Evolutionary conservation across 2,888 invertebrate species (phyloP).

Genomic region (Antheraea yamamai): DNA sequence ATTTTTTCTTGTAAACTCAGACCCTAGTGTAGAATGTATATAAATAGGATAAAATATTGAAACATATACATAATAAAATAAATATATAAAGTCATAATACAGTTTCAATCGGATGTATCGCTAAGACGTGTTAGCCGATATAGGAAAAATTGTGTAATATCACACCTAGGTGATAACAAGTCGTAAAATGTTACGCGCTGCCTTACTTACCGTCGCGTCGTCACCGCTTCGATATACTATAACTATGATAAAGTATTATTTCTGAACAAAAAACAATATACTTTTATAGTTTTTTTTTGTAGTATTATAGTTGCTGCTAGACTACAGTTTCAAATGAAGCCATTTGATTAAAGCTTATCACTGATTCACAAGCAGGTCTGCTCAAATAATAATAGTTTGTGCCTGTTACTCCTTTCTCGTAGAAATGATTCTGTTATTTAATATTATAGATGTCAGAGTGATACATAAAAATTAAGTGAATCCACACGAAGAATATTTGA

Average conservation of each 20-base stretch:
- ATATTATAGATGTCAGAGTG: neutral
- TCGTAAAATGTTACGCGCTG: conserved; percentile 44
- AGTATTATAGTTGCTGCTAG: neutral
- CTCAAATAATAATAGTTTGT: too few relatives aligned
- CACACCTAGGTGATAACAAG: conserved; percentile 67
- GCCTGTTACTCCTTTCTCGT: too few relatives aligned
- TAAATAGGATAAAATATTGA: neutral
- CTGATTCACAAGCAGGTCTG: too few relatives aligned
- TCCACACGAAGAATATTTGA: neutral
- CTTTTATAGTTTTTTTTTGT: neutral
- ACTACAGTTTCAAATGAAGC: neutral
- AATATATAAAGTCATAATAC: conserved; percentile 33
- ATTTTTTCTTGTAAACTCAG: neutral
- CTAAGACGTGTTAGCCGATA: conserved; percentile 40
- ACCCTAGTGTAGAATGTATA: neutral
- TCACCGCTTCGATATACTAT: neutral
- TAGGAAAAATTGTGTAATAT: conserved; percentile 64
- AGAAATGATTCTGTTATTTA: too few relatives aligned
- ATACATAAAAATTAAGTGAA: neutral
- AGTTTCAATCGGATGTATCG: conserved; percentile 28
- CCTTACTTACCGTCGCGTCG: conserved; percentile 25
- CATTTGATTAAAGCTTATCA: neutral
- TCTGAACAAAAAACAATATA: neutral
- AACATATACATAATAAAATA: neutral
- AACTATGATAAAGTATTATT: neutral